Percentiles rank a stretch among this genome's conserved stretches.
Conservation (phyloP, 2,888 invertebrate species). For the Asteroscopus sphinx region DNA sequence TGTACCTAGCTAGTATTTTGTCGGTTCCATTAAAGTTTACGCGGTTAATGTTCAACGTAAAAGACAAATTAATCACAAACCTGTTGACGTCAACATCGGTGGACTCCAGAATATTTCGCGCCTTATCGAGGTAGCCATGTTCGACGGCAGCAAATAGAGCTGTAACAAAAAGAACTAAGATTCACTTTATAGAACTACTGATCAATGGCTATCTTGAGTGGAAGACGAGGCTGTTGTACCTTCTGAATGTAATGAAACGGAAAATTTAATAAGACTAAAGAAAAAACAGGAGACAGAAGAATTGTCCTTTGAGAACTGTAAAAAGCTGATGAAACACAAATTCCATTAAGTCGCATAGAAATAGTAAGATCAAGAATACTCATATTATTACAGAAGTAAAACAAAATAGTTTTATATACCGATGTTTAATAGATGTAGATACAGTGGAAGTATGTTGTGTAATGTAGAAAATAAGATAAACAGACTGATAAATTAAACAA, state of each 20-base stretch:
- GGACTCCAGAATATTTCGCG: constrained; percentile 96
- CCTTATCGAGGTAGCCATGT: constrained; percentile 98
- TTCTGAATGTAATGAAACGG: too few species aligned
- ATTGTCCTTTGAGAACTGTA: neutral
- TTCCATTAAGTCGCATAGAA: too few species aligned
- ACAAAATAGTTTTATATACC: constrained; percentile 2
- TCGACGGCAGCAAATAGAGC: constrained; percentile 98
- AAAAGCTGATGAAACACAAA: neutral
- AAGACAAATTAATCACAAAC: constrained; percentile 83
- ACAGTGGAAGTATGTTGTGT: constrained; percentile 17
- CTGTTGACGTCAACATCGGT: constrained; percentile 98
- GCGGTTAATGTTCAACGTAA: constrained; percentile 13
- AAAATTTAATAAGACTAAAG: too few species aligned
- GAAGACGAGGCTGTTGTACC: too few species aligned
- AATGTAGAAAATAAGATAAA: constrained; percentile 31
- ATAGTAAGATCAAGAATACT: neutral
- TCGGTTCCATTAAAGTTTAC: constrained; percentile 8
- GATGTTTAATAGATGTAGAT: constrained; percentile 5
- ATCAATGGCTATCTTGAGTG: constrained; percentile 2
- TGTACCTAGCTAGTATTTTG: neutral
- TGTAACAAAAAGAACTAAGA: constrained; percentile 88
- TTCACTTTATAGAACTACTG: constrained; percentile 51
- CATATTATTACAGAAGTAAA: neutral
- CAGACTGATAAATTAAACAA: constrained; percentile 28
- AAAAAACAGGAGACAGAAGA: neutral